Conservation (phyloP, 2,113 vertebrate genomes). For the Tachycineta bicolor region DNA sequence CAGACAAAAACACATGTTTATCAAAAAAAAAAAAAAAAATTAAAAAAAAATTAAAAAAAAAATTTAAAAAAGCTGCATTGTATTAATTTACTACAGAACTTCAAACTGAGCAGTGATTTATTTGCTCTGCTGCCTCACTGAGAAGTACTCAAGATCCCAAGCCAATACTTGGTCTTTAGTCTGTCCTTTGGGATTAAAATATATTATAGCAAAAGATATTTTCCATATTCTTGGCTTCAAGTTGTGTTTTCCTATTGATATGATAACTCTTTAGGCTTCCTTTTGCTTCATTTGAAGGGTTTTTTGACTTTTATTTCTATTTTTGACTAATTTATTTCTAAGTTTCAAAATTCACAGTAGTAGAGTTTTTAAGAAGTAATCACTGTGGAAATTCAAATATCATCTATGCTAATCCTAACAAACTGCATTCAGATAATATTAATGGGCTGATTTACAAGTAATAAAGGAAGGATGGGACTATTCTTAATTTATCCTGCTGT, state of each 20-base stretch:
- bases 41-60: not conserved
- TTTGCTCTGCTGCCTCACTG: not conserved
- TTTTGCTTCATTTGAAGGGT: not conserved
- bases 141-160: not conserved
- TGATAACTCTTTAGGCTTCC: not conserved
- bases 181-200: not conserved
- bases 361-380: not conserved
- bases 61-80: not conserved
- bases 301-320: not conserved
- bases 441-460: slow-evolving; percentile 56
- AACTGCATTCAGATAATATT: slow-evolving; percentile 34
- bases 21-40: too few species aligned
- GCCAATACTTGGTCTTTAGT: not conserved
- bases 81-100: not conserved
- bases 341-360: not conserved
- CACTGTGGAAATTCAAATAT: slow-evolving; percentile 17
- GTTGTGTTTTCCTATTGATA: not conserved
- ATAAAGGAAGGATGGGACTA: slow-evolving; percentile 8
- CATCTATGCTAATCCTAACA: slow-evolving; percentile 19
- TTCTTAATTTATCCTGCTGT: not conserved
- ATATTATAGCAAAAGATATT: not conserved
- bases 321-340: not conserved
- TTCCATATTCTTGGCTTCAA: not conserved
- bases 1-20: not conserved
- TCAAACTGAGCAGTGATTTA: slow-evolving; percentile 17